phyloP scores from a whole-genome alignment of 2,888 invertebrate genomes.

The Unio delphinus region DNA sequence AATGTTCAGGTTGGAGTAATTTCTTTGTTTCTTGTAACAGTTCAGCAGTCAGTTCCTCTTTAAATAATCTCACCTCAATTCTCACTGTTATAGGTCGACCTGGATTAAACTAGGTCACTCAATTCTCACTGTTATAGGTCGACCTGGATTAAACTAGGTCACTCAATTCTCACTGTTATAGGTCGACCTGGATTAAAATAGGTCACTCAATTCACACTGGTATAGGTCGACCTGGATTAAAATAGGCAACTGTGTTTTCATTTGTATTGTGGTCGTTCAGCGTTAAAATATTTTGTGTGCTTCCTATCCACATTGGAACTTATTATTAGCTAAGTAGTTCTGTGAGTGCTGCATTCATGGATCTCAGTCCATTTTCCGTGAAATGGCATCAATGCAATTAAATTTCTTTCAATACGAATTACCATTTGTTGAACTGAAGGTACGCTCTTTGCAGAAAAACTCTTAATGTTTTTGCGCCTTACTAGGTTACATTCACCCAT shows the following conservation, averaged over 20 bases:
- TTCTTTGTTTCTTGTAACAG: slow-evolving; percentile 10
- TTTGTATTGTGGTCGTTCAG: slow-evolving; percentile 9
- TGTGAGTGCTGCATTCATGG: not conserved
- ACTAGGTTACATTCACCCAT: no score
- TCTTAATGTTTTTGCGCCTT: no score
- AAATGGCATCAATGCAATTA: slow-evolving; percentile 12
- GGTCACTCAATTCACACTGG: slow-evolving; percentile 1
- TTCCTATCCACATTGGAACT: slow-evolving; percentile 8
- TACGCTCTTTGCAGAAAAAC: no score
- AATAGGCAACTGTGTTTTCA: slow-evolving; percentile 8
- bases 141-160: slow-evolving; percentile 2
- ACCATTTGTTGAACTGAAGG: not conserved
- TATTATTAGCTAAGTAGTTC: no score
- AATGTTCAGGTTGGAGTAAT: slow-evolving; percentile 15
- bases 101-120: slow-evolving; percentile 1
- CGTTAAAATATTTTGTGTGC: slow-evolving; percentile 10
- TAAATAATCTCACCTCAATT: slow-evolving; percentile 3
- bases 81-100: slow-evolving; percentile 12
- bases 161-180: slow-evolving; percentile 6
- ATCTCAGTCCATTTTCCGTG: slow-evolving; percentile 12
- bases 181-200: slow-evolving; percentile 9
- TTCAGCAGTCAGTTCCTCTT: slow-evolving; percentile 8
- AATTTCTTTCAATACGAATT: slow-evolving; percentile 5
- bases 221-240: slow-evolving; percentile 13
- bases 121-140: slow-evolving; percentile 11